phyloP scores from a whole-genome alignment of 92 coral and sea anemone genomes.

The Anthopleura xanthogrammica region DNA sequence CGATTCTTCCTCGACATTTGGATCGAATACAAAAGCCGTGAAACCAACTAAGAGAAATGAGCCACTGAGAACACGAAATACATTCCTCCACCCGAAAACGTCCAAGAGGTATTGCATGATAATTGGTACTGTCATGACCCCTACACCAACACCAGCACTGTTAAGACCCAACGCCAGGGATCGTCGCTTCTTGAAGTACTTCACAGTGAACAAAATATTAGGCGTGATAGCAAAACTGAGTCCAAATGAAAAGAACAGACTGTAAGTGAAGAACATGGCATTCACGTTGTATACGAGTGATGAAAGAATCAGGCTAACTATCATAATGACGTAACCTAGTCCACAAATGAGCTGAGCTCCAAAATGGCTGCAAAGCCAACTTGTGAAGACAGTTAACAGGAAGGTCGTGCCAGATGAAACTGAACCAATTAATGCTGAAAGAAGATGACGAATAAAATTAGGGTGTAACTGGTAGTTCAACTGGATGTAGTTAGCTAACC shows the following conservation, averaged over 20 bases:
- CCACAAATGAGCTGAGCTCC: conserved; percentile 6
- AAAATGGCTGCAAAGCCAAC: conserved; percentile 10
- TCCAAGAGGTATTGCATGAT: conserved; percentile 33
- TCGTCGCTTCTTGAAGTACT: conserved; percentile 34
- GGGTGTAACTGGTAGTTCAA: too few species aligned
- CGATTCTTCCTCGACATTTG: conserved; percentile 26
- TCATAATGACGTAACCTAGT: conserved; percentile 14
- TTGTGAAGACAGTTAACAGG: not conserved
- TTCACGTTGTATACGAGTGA: not conserved
- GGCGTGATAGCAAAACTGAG: not conserved
- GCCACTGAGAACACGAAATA: conserved; percentile 41
- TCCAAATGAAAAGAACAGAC: conserved; percentile 11
- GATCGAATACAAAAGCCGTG: conserved; percentile 36
- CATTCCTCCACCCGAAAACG: conserved; percentile 39
- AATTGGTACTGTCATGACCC: conserved; percentile 45
- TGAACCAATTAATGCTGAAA: conserved; percentile 28
- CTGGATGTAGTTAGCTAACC: too few species aligned
- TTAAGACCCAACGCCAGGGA: conserved; percentile 30
- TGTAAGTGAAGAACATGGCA: conserved; percentile 28
- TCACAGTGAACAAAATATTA: not conserved
- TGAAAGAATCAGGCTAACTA: conserved; percentile 12
- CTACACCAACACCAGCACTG: conserved; percentile 46
- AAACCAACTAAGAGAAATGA: conserved; percentile 8
- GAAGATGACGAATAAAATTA: not conserved
- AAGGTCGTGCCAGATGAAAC: not conserved